These are phyloP conservation scores for Nomada goodeniana DNA, from an alignment of 2,888 invertebrate genomes.

Conservation along the genomic window DNA sequence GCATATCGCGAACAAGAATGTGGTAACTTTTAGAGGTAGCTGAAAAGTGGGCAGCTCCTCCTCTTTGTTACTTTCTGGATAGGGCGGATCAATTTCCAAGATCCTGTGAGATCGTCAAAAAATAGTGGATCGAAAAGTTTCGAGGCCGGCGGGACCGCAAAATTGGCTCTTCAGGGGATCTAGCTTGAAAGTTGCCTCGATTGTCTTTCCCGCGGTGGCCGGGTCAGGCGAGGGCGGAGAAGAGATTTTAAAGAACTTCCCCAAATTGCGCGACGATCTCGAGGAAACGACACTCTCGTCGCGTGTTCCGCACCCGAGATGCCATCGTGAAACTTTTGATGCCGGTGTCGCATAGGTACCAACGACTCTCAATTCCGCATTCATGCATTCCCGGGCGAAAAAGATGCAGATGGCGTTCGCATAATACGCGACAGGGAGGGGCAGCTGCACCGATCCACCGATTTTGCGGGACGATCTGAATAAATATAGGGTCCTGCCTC, in stretches of 20 bases:
- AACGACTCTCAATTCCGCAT: constrained; percentile 69
- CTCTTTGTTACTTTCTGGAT: constrained; percentile 15
- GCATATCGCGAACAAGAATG: neutral
- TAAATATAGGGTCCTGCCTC: constrained; percentile 45
- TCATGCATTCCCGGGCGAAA: constrained; percentile 74
- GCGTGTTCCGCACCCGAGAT: constrained; percentile 60
- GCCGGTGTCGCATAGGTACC: constrained; percentile 59
- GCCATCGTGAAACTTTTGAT: constrained; percentile 70
- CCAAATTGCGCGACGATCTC: constrained; percentile 72
- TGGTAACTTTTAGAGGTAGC: neutral
- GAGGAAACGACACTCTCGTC: constrained; percentile 60
- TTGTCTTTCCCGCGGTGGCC: constrained; percentile 45
- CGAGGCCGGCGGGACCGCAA: constrained; percentile 58
- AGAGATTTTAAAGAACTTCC: constrained; percentile 66
- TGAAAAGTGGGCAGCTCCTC: neutral
- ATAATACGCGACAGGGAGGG: constrained; percentile 66
- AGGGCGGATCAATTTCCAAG: constrained; percentile 44
- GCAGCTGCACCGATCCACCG: constrained; percentile 62
- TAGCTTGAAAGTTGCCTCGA: constrained; percentile 65
- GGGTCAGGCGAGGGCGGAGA: constrained; percentile 33
- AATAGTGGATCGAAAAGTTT: constrained; percentile 67
- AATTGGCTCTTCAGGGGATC: constrained; percentile 67
- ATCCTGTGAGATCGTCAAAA: constrained; percentile 62
- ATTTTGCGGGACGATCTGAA: constrained; percentile 61
- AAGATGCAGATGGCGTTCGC: constrained; percentile 75